Conservation (phyloP, 1,140 invertebrate species). For the Brachystomella parvula region DNA sequence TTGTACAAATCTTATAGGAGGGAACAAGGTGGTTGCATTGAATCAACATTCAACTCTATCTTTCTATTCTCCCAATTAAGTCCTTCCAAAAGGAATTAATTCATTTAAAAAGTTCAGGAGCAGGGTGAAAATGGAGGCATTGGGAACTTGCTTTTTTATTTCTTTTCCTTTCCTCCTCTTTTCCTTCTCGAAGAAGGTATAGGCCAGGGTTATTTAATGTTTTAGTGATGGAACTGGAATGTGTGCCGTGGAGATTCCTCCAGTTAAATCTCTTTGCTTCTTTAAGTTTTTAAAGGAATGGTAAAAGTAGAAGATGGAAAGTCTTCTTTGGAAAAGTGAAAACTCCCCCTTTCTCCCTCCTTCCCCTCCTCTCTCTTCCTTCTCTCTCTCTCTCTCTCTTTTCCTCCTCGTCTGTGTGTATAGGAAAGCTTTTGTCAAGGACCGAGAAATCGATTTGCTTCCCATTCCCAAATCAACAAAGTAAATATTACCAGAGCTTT, state of each 20-base stretch:
- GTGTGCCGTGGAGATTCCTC: too few relatives aligned
- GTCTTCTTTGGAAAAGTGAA: not conserved
- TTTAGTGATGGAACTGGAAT: not conserved
- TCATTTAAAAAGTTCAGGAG: not conserved
- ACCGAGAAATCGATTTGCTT: constrained; percentile 39
- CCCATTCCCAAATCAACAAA: constrained; percentile 39
- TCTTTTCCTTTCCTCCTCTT: too few relatives aligned
- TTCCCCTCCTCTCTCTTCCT: not conserved
- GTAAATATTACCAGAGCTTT: constrained; percentile 35
- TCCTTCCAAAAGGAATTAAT: not conserved
- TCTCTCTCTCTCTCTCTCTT: constrained; percentile 15
- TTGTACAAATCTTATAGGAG: constrained; percentile 11
- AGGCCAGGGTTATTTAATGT: not conserved
- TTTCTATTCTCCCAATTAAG: not conserved
- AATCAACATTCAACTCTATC: not conserved
- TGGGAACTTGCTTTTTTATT: too few relatives aligned
- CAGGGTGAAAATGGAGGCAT: not conserved
- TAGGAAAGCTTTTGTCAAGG: constrained; percentile 26
- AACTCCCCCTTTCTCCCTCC: constrained; percentile 8
- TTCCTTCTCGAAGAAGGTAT: too few relatives aligned
- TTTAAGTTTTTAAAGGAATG: too few relatives aligned
- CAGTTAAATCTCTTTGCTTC: too few relatives aligned
- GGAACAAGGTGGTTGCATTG: constrained; percentile 10
- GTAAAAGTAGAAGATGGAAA: not conserved
- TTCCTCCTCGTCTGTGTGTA: constrained; percentile 1